Conservation (phyloP, 2,113 vertebrate species). For the Rhinoptilus africanus region DNA sequence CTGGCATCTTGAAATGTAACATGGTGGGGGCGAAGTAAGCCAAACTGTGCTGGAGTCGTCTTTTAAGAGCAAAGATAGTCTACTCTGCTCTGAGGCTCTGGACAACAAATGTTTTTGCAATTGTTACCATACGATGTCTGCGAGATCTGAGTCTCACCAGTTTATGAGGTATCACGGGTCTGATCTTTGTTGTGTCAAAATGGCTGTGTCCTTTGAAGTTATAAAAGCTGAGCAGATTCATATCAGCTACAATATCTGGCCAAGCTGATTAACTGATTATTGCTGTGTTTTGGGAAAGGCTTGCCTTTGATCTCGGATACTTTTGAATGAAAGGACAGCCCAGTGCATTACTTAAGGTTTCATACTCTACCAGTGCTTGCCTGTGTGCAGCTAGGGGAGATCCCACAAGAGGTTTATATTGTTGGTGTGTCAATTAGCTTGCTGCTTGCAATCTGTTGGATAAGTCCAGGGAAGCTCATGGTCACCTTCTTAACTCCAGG, state of each 20-base stretch:
- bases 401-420: not conserved
- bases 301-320: not conserved
- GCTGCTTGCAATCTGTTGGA: not conserved
- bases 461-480: not conserved
- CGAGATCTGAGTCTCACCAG: not conserved
- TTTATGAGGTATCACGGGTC: not conserved
- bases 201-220: not conserved
- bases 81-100: not conserved
- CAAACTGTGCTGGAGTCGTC: not conserved
- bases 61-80: not conserved
- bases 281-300: not conserved
- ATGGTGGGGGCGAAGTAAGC: not conserved
- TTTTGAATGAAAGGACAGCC: not conserved
- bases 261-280: not conserved
- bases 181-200: not conserved
- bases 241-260: not conserved
- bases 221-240: not conserved
- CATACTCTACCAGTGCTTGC: not conserved
- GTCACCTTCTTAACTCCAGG: not conserved
- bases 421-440: not conserved
- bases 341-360: not conserved
- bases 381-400: not conserved
- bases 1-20: not conserved
- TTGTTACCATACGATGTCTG: not conserved
- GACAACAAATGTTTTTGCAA: slow-evolving; percentile 3